Conservation (phyloP, 2,888 invertebrate genomes). For the Bruchidius siliquastri region DNA sequence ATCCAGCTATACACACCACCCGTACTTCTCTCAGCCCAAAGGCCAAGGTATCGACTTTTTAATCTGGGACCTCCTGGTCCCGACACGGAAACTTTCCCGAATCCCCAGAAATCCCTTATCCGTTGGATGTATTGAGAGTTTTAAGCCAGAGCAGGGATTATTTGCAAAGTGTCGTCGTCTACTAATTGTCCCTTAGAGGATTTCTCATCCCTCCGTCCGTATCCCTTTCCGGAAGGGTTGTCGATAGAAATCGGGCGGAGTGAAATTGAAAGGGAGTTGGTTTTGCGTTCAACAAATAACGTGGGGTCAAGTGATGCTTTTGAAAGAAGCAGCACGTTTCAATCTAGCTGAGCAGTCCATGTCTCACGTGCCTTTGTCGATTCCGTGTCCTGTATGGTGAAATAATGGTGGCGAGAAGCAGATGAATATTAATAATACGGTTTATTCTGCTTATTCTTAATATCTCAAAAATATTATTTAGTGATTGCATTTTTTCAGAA, state of each 20-base stretch:
- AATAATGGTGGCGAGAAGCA: too few species aligned
- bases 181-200: constrained; percentile 17
- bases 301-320: not conserved
- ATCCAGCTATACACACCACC: not conserved
- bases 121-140: constrained; percentile 24
- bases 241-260: not conserved
- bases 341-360: not conserved
- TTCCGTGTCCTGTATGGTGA: too few species aligned
- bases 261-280: not conserved
- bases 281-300: not conserved
- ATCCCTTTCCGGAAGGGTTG: not conserved
- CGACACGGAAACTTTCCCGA: constrained; percentile 8
- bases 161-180: constrained; percentile 19
- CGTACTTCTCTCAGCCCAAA: not conserved
- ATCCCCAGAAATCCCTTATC: constrained; percentile 19
- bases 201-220: not conserved
- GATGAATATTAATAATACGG: too few species aligned
- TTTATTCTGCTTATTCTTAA: too few species aligned
- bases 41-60: not conserved
- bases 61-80: not conserved
- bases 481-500: too few species aligned
- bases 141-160: constrained; percentile 19
- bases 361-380: not conserved
- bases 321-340: not conserved
- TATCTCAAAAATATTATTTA: too few species aligned